Evolutionary conservation across 2,888 invertebrate genomes (phyloP).

Genomic region (Zele albiditarsus): DNA sequence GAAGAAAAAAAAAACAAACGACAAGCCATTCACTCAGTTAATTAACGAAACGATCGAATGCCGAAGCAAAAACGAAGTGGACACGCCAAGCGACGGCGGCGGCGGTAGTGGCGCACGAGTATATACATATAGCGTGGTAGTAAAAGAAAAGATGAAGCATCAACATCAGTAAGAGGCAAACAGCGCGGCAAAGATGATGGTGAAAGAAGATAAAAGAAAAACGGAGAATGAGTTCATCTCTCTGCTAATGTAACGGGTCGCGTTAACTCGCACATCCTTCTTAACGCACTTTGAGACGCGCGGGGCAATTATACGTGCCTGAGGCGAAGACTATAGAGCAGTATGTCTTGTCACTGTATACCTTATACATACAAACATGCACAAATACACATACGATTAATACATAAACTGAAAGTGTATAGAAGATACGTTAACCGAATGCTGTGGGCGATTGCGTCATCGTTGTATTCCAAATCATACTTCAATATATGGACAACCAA

Average conservation of each 20-base stretch:
- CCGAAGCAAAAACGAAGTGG: slow-evolving; percentile 27
- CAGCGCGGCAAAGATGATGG: background rate
- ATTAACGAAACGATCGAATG: slow-evolving; percentile 43
- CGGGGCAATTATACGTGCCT: slow-evolving; percentile 50
- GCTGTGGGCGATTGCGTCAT: slow-evolving; percentile 32
- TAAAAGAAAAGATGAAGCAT: slow-evolving; percentile 7
- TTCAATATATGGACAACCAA: slow-evolving; percentile 7
- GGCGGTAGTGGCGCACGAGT: background rate
- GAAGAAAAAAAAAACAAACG: slow-evolving; percentile 22
- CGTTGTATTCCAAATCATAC: slow-evolving; percentile 21
- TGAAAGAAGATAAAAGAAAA: slow-evolving; percentile 24
- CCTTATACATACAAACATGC: slow-evolving; percentile 1
- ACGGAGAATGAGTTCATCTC: slow-evolving; percentile 69
- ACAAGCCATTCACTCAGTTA: slow-evolving; percentile 33
- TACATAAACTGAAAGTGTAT: background rate
- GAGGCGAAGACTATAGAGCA: slow-evolving; percentile 33
- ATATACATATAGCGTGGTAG: background rate
- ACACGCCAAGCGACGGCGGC: slow-evolving; percentile 15
- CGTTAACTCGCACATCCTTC: slow-evolving; percentile 72
- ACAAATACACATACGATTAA: background rate
- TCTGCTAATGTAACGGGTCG: slow-evolving; percentile 67
- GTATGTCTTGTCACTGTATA: background rate
- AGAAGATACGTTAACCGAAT: slow-evolving; percentile 31
- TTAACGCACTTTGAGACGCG: slow-evolving; percentile 58
- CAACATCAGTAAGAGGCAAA: slow-evolving; percentile 11